Percentiles rank a stretch among this genome's conserved stretches.
Conservation (phyloP, 2,797 vertebrate species). For the Toxotes lorentzi region DNA sequence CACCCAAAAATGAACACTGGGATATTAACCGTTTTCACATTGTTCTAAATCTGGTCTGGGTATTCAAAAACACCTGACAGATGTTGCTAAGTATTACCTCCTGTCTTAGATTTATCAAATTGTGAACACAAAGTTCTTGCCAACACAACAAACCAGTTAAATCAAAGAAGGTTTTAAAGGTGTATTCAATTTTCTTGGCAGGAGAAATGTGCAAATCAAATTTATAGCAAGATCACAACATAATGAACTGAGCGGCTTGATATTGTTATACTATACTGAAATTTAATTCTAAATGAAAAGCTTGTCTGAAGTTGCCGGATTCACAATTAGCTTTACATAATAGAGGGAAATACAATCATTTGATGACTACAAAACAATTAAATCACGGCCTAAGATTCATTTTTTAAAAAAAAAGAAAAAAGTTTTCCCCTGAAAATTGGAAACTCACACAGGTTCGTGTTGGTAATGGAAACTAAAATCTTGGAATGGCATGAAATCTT, state of each 20-base stretch:
- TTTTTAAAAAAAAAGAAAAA: neutral
- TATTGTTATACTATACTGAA: conserved; percentile 24
- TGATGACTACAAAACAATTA: conserved; percentile 18
- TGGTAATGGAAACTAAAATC: conserved; percentile 53
- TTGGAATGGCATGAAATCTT: conserved; percentile 73
- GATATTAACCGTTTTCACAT: conserved; percentile 41
- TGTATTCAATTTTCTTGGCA: conserved; percentile 27
- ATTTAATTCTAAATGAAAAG: conserved; percentile 40
- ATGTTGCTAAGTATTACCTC: conserved; percentile 17
- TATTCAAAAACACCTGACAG: conserved; percentile 38
- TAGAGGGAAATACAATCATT: conserved; percentile 50
- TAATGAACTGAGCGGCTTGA: conserved; percentile 23
- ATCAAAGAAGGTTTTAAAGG: conserved; percentile 4
- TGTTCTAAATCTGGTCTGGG: conserved; percentile 31
- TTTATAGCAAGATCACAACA: conserved; percentile 22
- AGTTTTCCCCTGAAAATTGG: conserved; percentile 18
- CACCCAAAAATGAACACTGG: conserved; percentile 11
- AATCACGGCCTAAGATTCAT: conserved; percentile 21
- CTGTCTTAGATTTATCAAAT: conserved; percentile 12
- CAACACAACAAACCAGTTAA: conserved; percentile 21
- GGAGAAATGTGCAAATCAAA: conserved; percentile 34
- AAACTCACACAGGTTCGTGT: conserved; percentile 38
- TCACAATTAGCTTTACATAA: conserved; percentile 9
- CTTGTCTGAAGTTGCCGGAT: conserved; percentile 12
- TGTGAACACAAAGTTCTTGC: conserved; percentile 26